Percentiles rank a stretch among this genome's conserved stretches.
These are phyloP conservation scores for Diorhabda elongata DNA, from an alignment of 1,140 invertebrate genomes.

Conservation along the genomic window DNA sequence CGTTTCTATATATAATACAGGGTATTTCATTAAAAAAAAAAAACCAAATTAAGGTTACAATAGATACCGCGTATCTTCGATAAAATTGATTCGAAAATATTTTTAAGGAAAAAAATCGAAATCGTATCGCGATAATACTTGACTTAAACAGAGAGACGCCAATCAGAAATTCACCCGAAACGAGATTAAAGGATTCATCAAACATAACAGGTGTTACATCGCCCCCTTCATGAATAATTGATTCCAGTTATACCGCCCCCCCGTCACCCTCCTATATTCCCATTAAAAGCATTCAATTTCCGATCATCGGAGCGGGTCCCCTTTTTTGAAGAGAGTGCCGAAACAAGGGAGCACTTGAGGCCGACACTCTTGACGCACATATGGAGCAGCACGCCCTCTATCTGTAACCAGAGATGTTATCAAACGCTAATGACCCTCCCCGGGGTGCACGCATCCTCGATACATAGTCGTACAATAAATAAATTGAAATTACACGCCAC, in stretches of 20 bases:
- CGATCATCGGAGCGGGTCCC: conserved; percentile 19
- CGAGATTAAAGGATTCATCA: conserved; percentile 15
- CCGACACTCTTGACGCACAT: conserved; percentile 38
- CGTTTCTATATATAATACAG: too few relatives aligned
- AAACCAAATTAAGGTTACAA: too few relatives aligned
- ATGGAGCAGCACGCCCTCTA: conserved; percentile 38
- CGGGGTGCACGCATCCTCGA: conserved; percentile 27
- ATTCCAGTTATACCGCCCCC: background rate
- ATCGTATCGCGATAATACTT: too few relatives aligned
- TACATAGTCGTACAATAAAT: background rate
- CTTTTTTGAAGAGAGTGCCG: conserved; percentile 1
- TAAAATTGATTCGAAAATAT: too few relatives aligned
- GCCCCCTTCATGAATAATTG: conserved; percentile 23
- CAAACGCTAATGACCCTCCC: conserved; percentile 43
- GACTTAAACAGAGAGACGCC: background rate
- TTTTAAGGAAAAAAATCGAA: too few relatives aligned
- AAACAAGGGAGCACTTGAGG: conserved; percentile 35
- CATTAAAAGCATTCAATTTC: conserved; percentile 24
- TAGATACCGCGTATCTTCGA: too few relatives aligned
- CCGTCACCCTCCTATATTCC: background rate
- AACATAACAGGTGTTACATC: conserved; percentile 35
- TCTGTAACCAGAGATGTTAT: conserved; percentile 45
- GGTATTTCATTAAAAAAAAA: too few relatives aligned
- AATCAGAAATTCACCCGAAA: background rate
- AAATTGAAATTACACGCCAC: background rate